Evolutionary conservation across 2,797 vertebrate species (phyloP).

Genomic region (Pantherophis alleghaniensis): DNA sequence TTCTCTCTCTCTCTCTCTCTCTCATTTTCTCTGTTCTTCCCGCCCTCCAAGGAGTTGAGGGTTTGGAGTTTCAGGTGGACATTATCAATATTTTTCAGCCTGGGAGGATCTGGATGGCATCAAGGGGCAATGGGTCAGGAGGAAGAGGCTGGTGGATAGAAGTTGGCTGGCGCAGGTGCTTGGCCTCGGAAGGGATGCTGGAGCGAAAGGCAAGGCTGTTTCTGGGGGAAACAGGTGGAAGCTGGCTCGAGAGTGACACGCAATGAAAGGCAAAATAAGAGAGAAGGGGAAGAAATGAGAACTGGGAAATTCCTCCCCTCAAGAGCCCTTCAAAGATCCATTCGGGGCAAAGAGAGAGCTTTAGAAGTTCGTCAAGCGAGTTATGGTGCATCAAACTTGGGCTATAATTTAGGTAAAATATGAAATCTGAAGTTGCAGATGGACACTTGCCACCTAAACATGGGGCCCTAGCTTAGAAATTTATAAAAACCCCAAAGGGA

Average conservation of each 20-base stretch:
- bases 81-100: neutral
- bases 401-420: neutral
- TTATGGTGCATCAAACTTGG: neutral
- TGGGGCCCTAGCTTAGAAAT: neutral
- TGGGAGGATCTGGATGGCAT: neutral
- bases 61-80: neutral
- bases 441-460: neutral
- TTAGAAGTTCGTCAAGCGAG: neutral
- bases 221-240: neutral
- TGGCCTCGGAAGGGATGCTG: neutral
- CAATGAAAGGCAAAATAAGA: neutral
- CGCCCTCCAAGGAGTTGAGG: neutral
- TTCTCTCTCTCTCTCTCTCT: neutral
- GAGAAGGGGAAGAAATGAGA: neutral
- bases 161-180: neutral
- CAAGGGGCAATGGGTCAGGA: neutral
- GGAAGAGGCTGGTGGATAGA: neutral
- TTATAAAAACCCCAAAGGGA: neutral
- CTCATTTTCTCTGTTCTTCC: neutral
- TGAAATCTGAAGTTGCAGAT: neutral
- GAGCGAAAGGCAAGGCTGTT: neutral
- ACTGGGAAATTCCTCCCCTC: neutral
- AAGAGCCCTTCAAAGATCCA: neutral
- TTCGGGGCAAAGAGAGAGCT: neutral
- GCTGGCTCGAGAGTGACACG: neutral